A percentile compares a stretch with the other conserved stretches of the same genome.
Evolutionary conservation across 2,797 vertebrate genomes (phyloP).

Genomic region (Delichon dasypus): DNA sequence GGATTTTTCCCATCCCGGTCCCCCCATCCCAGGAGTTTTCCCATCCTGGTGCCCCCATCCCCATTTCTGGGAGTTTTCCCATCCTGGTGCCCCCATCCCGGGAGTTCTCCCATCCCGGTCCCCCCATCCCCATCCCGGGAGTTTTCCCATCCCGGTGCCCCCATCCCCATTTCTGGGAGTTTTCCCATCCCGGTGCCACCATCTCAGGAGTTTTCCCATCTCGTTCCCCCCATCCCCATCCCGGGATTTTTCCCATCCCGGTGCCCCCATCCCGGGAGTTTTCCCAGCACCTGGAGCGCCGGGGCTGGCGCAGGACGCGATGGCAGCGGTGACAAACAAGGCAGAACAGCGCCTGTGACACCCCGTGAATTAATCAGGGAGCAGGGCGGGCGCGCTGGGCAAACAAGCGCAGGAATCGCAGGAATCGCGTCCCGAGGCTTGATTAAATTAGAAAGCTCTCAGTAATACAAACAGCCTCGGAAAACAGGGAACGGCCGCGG

Average conservation of each 20-base stretch:
- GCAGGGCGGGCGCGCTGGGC: slow-evolving; percentile 75
- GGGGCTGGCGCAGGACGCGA: not conserved
- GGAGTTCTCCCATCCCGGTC: too few relatives aligned
- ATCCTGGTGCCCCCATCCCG: too few relatives aligned
- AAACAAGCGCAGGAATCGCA: slow-evolving; percentile 78
- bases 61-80: too few relatives aligned
- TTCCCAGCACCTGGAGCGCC: not conserved
- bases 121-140: too few relatives aligned
- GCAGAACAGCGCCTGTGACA: slow-evolving; percentile 84
- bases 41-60: too few relatives aligned
- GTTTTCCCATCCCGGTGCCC: too few relatives aligned
- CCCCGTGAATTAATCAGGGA: slow-evolving; percentile 82
- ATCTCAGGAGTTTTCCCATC: not conserved
- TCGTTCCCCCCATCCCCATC: not conserved
- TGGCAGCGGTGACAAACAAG: slow-evolving; percentile 76
- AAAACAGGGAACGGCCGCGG: slow-evolving; percentile 29
- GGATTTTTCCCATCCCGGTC: too few relatives aligned
- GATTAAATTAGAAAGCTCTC: slow-evolving; percentile 83
- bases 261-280: too few relatives aligned
- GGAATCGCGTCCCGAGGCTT: slow-evolving; percentile 74
- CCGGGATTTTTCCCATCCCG: not conserved
- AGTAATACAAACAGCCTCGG: slow-evolving; percentile 56
- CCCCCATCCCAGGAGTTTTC: too few relatives aligned
- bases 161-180: too few relatives aligned
- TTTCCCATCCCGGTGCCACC: too few relatives aligned